These are phyloP conservation scores for Andrena trimmerana DNA, from an alignment of 2,888 invertebrate genomes.

Conservation along the genomic window DNA sequence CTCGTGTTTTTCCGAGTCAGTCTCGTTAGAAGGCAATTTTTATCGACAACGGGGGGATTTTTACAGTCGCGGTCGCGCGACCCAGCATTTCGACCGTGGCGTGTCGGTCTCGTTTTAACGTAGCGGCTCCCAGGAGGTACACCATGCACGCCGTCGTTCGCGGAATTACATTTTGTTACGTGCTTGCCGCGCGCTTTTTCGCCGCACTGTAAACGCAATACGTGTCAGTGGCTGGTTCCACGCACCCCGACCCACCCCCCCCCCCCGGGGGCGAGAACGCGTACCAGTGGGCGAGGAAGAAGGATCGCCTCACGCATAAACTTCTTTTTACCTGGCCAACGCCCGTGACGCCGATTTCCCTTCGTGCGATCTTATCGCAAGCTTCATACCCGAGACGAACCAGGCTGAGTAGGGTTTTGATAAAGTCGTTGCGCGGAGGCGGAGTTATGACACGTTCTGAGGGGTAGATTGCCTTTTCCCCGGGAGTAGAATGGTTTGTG, in stretches of 20 bases:
- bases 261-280: neutral
- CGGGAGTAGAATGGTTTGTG: neutral
- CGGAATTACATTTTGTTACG: constrained; percentile 68
- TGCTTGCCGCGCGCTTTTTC: constrained; percentile 44
- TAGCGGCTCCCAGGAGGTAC: constrained; percentile 46
- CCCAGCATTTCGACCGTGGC: constrained; percentile 52
- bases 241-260: neutral
- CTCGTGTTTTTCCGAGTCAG: constrained; percentile 65
- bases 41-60: constrained; percentile 70
- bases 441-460: too few relatives aligned
- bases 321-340: neutral
- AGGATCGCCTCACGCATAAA: neutral
- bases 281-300: neutral
- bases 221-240: constrained; percentile 17
- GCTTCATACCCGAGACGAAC: neutral
- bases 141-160: constrained; percentile 56
- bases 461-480: neutral
- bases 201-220: constrained; percentile 32
- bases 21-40: constrained; percentile 73
- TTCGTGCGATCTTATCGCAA: neutral
- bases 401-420: neutral
- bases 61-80: constrained; percentile 64
- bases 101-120: constrained; percentile 61
- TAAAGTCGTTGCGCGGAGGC: neutral
- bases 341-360: neutral